Evolutionary conservation across 2,113 vertebrate genomes (phyloP).

Genomic region (Ovis aries): DNA sequence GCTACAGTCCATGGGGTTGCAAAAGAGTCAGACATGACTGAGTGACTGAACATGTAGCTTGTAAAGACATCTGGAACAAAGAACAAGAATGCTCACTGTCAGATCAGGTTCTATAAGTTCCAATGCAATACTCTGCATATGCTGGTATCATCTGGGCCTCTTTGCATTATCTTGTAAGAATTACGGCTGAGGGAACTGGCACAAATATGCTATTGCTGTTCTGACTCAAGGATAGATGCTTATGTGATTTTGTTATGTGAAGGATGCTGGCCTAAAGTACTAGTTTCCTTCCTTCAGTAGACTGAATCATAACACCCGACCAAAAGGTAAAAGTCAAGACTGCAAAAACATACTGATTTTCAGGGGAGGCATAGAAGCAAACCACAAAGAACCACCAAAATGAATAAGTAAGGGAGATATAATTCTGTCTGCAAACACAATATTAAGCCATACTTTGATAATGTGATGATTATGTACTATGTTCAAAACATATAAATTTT

Average conservation of each 20-base stretch:
- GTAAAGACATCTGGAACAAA: neutral
- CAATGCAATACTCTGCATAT: neutral
- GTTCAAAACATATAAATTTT: neutral
- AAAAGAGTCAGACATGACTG: neutral
- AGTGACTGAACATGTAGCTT: neutral
- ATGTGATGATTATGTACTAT: neutral
- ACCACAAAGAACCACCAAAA: neutral
- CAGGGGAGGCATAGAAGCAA: neutral
- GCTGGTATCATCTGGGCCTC: neutral
- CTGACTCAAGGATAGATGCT: neutral
- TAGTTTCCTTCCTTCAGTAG: neutral
- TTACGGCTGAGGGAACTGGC: neutral
- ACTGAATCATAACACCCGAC: neutral
- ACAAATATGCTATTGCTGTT: neutral
- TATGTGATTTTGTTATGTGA: neutral
- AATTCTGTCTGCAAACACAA: neutral
- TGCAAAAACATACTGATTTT: neutral
- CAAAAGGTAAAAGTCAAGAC: neutral
- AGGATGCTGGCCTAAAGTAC: neutral
- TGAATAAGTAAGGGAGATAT: neutral
- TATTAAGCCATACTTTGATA: neutral
- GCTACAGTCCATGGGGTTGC: neutral
- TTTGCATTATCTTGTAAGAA: neutral
- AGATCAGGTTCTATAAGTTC: neutral
- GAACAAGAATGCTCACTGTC: neutral